Evolutionary conservation across 2,113 vertebrate genomes (phyloP).

Genomic region (Otolemur garnettii): DNA sequence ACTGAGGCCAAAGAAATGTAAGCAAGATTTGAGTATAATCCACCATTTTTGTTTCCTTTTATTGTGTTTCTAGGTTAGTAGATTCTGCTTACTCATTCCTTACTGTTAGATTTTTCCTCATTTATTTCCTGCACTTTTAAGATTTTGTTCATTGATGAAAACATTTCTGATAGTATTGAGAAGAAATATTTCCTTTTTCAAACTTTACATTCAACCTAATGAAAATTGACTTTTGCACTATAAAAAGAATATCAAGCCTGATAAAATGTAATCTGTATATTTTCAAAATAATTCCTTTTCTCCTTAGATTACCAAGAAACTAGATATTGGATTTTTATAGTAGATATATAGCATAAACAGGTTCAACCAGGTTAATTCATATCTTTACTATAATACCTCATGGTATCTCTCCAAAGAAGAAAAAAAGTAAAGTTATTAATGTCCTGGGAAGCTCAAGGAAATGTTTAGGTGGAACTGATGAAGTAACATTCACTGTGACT

Average conservation of each 20-base stretch:
- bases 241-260: neutral
- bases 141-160: neutral
- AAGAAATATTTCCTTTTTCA: neutral
- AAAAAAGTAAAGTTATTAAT: slow-evolving; percentile 38
- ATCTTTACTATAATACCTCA: neutral
- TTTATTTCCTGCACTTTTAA: neutral
- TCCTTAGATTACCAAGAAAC: neutral
- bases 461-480: slow-evolving; percentile 18
- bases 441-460: slow-evolving; percentile 61
- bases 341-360: neutral
- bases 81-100: neutral
- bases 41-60: neutral
- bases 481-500: slow-evolving; percentile 67
- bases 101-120: neutral
- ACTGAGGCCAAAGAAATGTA: neutral
- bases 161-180: neutral
- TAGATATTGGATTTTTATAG: neutral
- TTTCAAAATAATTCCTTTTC: neutral
- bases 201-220: neutral
- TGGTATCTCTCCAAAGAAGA: neutral
- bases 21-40: neutral
- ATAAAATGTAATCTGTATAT: neutral
- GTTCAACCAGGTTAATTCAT: neutral
- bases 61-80: neutral
- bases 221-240: neutral